Evolutionary conservation across 2,113 vertebrate genomes (phyloP).

Genomic region (Nerophis lumbriciformis): DNA sequence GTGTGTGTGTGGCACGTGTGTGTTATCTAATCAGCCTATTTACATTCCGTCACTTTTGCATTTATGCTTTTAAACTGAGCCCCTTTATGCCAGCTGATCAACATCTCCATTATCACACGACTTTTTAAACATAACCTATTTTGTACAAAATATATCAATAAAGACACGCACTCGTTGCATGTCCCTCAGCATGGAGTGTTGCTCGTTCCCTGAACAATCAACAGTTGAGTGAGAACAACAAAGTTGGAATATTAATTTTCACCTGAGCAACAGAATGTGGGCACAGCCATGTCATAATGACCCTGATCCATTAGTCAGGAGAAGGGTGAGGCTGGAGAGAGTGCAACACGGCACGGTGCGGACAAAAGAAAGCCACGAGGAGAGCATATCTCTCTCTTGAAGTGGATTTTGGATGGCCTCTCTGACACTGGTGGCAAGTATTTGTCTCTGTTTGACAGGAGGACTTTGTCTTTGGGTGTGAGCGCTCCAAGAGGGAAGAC

Average conservation of each 20-base stretch:
- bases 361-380: constrained; percentile 54
- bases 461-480: constrained; percentile 4
- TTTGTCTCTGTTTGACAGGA: constrained; percentile 36
- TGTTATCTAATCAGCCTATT: constrained; percentile 44
- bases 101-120: background rate
- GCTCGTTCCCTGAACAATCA: constrained; percentile 42
- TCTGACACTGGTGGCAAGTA: constrained; percentile 43
- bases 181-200: constrained; percentile 9
- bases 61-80: constrained; percentile 16
- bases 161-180: constrained; percentile 9
- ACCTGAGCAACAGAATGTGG: constrained; percentile 73
- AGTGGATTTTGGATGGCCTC: constrained; percentile 41
- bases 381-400: constrained; percentile 37
- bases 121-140: background rate
- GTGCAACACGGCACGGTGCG: constrained; percentile 45
- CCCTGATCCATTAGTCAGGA: constrained; percentile 67
- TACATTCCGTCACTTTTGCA: constrained; percentile 40
- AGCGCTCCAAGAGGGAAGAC: background rate
- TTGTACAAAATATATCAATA: background rate
- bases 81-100: constrained; percentile 29
- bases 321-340: constrained; percentile 49
- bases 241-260: constrained; percentile 71
- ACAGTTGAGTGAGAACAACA: constrained; percentile 65
- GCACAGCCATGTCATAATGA: constrained; percentile 67
- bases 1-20: constrained; percentile 4